These are phyloP conservation scores for Synaphobranchus kaupii DNA, from an alignment of 2,797 vertebrate genomes.

Conservation along the genomic window DNA sequence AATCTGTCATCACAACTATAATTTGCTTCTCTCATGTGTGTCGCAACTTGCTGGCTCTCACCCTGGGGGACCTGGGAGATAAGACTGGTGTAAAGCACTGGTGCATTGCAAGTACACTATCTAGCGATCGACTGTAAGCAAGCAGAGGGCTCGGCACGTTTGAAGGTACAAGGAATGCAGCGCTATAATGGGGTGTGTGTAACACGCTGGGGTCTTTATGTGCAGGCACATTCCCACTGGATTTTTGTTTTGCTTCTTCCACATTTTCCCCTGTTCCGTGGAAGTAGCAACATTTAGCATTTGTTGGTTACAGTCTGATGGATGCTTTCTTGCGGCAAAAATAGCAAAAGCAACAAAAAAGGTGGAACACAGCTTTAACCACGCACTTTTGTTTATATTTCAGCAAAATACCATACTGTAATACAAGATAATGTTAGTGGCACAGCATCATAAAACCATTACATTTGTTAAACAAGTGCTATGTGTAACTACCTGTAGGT, in stretches of 20 bases:
- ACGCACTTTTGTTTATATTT: neutral
- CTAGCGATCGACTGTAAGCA: neutral
- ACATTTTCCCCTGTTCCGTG: neutral
- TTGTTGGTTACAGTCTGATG: neutral
- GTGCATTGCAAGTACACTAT: neutral
- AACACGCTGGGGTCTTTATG: neutral
- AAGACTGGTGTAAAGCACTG: neutral
- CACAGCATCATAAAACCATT: neutral
- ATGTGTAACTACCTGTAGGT: neutral
- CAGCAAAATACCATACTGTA: neutral
- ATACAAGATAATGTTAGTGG: neutral
- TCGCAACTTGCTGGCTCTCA: conserved; percentile 17
- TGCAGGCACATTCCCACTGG: neutral
- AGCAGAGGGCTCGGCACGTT: neutral
- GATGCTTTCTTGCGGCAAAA: neutral
- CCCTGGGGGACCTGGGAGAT: neutral
- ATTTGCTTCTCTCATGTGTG: conserved; percentile 9
- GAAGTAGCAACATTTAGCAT: neutral
- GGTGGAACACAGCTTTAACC: neutral
- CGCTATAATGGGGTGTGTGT: neutral
- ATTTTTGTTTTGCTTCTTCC: neutral
- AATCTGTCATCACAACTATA: neutral
- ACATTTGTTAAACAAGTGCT: neutral
- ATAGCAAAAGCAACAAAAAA: neutral
- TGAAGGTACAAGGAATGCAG: neutral